Evolutionary conservation across 2,113 vertebrate species (phyloP).

Genomic region (Notarius quadriscutis): DNA sequence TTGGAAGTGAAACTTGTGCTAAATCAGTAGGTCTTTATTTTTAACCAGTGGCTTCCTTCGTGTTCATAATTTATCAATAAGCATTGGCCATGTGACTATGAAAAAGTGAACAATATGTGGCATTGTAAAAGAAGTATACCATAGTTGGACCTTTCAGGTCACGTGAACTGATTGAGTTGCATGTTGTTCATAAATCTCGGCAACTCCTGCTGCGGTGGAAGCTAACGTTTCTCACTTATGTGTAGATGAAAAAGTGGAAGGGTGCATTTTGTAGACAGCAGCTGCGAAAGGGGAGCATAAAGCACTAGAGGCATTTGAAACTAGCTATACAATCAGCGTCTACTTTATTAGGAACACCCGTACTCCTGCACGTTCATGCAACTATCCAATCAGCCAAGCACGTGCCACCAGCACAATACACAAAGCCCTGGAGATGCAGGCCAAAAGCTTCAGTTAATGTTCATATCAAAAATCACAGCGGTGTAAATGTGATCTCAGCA

Average conservation of each 20-base stretch:
- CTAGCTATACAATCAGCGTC: not conserved
- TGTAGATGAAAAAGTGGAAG: conserved; percentile 58
- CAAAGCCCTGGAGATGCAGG: not conserved
- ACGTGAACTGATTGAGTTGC: not conserved
- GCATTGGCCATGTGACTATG: too few species aligned
- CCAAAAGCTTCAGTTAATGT: not conserved
- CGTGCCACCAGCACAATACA: not conserved
- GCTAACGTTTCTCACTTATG: conserved; percentile 40
- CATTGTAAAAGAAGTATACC: not conserved
- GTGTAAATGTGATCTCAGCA: not conserved
- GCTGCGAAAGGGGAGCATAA: not conserved
- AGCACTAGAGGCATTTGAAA: not conserved
- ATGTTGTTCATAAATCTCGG: not conserved
- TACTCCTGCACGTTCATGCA: not conserved
- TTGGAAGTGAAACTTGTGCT: not conserved
- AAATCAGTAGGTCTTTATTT: not conserved
- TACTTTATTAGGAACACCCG: too few species aligned
- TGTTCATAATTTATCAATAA: not conserved
- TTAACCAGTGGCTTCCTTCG: not conserved
- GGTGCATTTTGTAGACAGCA: conserved; percentile 42
- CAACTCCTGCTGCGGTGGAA: conserved; percentile 24
- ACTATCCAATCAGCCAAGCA: not conserved
- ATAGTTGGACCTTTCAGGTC: not conserved
- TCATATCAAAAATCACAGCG: not conserved
- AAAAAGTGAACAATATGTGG: not conserved